Base-by-base conservation (phyloP, 2,888 invertebrate genomes). In the Pristionchus arcanus region DNA sequence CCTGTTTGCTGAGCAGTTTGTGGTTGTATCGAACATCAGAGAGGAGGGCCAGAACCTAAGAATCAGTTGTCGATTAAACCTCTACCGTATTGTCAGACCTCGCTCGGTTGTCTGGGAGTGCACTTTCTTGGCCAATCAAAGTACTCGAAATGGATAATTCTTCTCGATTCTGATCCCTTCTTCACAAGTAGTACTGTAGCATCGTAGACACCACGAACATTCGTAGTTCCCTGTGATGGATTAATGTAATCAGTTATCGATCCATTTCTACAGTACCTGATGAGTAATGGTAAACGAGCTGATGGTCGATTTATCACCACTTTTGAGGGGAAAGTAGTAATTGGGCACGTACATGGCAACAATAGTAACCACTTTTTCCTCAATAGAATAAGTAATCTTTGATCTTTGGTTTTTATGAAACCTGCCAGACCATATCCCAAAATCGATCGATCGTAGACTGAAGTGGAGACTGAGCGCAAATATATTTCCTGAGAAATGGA, bases 401-500 rank as follows among this genome's bases (percentile, higher is more conserved):
- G 68, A 53, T 87, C 63, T 87, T 87, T 11, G 9, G 15, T 87
- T 74, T 74, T 19, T 19, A 1, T 49, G 42, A 3, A 25, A 89
- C 89, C 89, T 89, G 89, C 89, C 89, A 89, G 28, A 81, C 28
- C 89, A 89, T 83, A n/a, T 89, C 83, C 89, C 89, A 89, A 63
- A 89, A 89, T 63, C 66, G 59, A 42, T 59, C 63, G 89, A 89
- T 63, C 42, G 83, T 89, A 16, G 37, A 63, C 81, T 28, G 63
- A 7, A 89, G 42, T 7, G 89, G 89, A n/a, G 81, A 34, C 66
- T 89, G 89, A 11, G 89, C 83, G 21, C 63, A 81, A 34, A 89
- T 89, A 63, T 89, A 89, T 66, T 89, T 89, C 81, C 81, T 88
- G 74, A 74, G 16, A 53, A 68, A 66, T 87, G 28, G 42, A 53